A percentile compares a stretch with the other conserved stretches of the same genome.
Conservation (phyloP, 2,888 invertebrate species). For the Glyphotaelius pellucidus region DNA sequence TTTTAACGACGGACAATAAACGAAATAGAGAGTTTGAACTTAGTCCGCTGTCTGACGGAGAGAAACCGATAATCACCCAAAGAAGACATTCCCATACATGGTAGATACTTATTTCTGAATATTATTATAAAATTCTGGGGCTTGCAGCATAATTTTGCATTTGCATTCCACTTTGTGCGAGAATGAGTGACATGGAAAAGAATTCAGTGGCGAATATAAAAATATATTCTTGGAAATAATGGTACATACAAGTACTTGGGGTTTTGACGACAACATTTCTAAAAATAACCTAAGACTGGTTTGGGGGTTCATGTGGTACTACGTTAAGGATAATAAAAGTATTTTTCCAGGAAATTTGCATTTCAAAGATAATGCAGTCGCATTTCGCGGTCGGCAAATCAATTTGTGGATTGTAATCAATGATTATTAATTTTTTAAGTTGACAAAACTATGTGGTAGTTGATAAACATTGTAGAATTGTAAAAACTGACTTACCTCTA, state of each 20-base stretch:
- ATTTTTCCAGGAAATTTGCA: neutral
- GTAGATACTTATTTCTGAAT: neutral
- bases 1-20: constrained; percentile 49
- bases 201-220: neutral
- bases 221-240: neutral
- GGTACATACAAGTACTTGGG: neutral
- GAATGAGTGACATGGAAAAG: neutral
- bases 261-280: neutral
- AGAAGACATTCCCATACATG: neutral
- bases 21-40: constrained; percentile 53
- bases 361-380: too few species aligned
- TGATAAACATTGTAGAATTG: too few species aligned
- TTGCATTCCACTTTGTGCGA: neutral
- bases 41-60: constrained; percentile 40
- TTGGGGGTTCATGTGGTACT: neutral
- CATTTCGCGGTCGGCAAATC: too few species aligned
- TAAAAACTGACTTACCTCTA: too few species aligned
- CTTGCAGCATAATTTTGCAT: neutral
- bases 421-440: too few species aligned
- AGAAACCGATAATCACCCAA: constrained; percentile 47
- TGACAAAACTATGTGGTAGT: too few species aligned
- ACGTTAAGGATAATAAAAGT: neutral
- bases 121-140: neutral
- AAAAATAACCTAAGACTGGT: neutral
- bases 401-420: too few species aligned